Base-by-base conservation (phyloP, 2,888 invertebrate species). In the Phorcus lineatus region DNA sequence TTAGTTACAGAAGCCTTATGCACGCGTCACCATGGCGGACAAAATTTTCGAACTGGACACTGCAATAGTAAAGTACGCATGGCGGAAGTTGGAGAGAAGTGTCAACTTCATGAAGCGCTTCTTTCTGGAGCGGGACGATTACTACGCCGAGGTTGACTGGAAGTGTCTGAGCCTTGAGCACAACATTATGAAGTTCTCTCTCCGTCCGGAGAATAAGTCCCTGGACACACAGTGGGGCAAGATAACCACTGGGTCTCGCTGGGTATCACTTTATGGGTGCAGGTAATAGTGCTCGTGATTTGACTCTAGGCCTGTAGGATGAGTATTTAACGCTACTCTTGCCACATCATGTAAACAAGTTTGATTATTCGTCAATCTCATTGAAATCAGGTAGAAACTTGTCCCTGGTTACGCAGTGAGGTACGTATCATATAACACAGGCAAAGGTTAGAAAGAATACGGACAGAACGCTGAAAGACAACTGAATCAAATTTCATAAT, bases 221-320 rank as follows among this genome's bases (percentile, higher is more conserved):
- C 36, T 66, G 53, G 76, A 82, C 22, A 83, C 85, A 4, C 80
- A 81, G 47, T 85, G 82, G 80, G 85, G 85, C 24, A 74, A 81
- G 57, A 80, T 85, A 55, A 81, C 54, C 17, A n/a, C 70, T 62
- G 83, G 83, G 13, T 79, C 81, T 28, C 74, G 77, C 17, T 85
- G 85, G 85, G 82, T 84, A n/a, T 77, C 83, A 0, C 83, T 85
- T 4, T 81, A 83, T 79, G 81, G 84, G 19, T 84, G 84, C 70
- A 47, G 47, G 47, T 47, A 82, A 85, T 80, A 83, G 83, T 7
- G 36, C 2, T 7, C 2, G 36, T 36, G 36, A 36, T 36, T 36
- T 36, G 7, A 83, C 82, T 24, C 83, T 83, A 83, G 80, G 70
- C 75, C 17, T 6, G 7, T 4, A 17, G 19, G 36, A 74, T 16